These are phyloP conservation scores for Caranx melampygus DNA, from an alignment of 2,113 vertebrate species.

Conservation along the genomic window DNA sequence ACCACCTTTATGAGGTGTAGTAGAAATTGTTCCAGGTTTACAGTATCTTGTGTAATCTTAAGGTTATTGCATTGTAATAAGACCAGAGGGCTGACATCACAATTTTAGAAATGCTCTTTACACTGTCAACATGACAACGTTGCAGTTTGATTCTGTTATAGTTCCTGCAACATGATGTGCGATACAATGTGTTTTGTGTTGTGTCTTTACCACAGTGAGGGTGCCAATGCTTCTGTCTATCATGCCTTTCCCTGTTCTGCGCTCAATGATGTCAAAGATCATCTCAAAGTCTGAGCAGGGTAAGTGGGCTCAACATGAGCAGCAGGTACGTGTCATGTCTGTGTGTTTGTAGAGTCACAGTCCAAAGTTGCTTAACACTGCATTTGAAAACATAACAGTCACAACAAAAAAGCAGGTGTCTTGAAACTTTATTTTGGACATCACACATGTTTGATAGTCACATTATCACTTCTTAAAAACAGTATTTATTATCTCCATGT, in stretches of 20 bases:
- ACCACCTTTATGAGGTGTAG: background rate
- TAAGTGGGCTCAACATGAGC: constrained; percentile 75
- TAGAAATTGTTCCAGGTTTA: background rate
- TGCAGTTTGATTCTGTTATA: background rate
- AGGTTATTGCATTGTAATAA: constrained; percentile 1
- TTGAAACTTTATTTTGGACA: background rate
- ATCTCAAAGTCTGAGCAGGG: constrained; percentile 91
- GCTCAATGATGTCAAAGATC: constrained; percentile 94
- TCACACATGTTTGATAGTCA: background rate
- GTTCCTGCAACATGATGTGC: background rate
- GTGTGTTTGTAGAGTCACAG: constrained; percentile 55
- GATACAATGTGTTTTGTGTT: background rate
- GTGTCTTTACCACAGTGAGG: constrained; percentile 82
- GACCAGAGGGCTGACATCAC: background rate
- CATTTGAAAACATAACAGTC: constrained; percentile 29
- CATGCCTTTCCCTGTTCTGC: constrained; percentile 91
- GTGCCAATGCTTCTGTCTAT: constrained; percentile 86
- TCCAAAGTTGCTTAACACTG: constrained; percentile 11
- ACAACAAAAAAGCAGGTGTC: background rate
- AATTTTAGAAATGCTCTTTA: no score
- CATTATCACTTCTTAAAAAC: background rate
- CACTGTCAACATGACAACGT: background rate
- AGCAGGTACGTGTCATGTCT: background rate
- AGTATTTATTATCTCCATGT: background rate
- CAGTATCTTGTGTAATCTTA: background rate